Evolutionary conservation across 2,888 invertebrate genomes (phyloP).

Genomic region (Cistogaster globosa): DNA sequence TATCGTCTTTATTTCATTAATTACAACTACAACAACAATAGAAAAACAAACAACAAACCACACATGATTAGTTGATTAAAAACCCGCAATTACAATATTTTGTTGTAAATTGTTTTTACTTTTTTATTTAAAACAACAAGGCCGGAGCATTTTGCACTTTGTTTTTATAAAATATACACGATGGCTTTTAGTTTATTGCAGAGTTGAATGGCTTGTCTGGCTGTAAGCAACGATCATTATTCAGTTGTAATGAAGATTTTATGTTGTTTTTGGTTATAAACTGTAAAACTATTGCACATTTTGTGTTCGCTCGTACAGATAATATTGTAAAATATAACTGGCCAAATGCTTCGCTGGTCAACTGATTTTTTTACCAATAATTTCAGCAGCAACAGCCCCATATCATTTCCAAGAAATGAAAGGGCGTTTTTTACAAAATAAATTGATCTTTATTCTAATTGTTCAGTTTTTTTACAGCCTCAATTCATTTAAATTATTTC

Average conservation of each 20-base stretch:
- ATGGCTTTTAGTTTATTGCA: slow-evolving; percentile 32
- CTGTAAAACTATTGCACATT: slow-evolving; percentile 66
- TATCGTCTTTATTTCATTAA: slow-evolving; percentile 10
- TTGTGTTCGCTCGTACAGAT: slow-evolving; percentile 5
- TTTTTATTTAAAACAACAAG: neutral
- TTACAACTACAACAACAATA: slow-evolving; percentile 34
- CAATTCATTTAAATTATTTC: no score
- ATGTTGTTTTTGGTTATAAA: slow-evolving; percentile 47
- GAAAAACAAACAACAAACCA: neutral
- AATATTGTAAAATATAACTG: slow-evolving; percentile 72
- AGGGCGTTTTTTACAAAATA: no score
- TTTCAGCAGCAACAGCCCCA: neutral
- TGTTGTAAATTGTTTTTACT: slow-evolving; percentile 36
- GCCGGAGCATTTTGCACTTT: no score
- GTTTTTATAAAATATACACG: slow-evolving; percentile 54
- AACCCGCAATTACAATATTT: slow-evolving; percentile 65
- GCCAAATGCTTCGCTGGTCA: slow-evolving; percentile 72
- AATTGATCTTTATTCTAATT: no score
- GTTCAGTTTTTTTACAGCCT: no score
- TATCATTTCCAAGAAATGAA: no score
- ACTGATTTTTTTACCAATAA: slow-evolving; percentile 62
- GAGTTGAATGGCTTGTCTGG: slow-evolving; percentile 34
- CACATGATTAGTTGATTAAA: slow-evolving; percentile 57
- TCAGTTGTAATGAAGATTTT: slow-evolving; percentile 17
- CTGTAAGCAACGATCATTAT: neutral